A percentile compares a stretch with the other conserved stretches of the same genome.
These are phyloP conservation scores for Metridium senile DNA, from an alignment of 92 coral and sea anemone genomes.

Conservation along the genomic window DNA sequence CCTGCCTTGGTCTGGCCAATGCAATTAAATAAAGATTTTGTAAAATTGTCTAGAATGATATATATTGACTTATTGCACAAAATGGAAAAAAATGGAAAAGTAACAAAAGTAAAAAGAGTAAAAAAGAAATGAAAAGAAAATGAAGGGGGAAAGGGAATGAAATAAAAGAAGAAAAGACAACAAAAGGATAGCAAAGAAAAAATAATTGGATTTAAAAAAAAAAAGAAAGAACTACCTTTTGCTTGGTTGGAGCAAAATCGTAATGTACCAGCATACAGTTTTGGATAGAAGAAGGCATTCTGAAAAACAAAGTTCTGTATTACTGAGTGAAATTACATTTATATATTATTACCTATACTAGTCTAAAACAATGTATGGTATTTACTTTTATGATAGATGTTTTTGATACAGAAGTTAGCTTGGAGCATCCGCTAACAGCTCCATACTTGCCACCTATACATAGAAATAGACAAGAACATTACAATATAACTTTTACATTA, in stretches of 20 bases:
- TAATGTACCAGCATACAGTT: conserved; percentile 74
- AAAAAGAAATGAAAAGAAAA: too few relatives aligned
- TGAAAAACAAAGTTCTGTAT: conserved; percentile 24
- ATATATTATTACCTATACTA: background rate
- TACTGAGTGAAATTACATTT: too few relatives aligned
- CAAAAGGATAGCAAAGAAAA: background rate
- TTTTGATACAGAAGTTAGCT: conserved; percentile 9
- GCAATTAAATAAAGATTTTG: too few relatives aligned
- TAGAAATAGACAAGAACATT: too few relatives aligned
- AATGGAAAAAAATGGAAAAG: too few relatives aligned
- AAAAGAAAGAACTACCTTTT: conserved; percentile 56
- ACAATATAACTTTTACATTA: too few relatives aligned
- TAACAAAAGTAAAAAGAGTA: too few relatives aligned
- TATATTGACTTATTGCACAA: too few relatives aligned
- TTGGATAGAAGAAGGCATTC: conserved; percentile 86
- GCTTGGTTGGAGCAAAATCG: conserved; percentile 84
- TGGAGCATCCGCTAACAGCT: conserved; percentile 19
- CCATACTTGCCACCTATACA: conserved; percentile 22
- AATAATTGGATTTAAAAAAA: background rate
- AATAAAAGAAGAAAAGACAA: background rate
- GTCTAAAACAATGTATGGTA: background rate
- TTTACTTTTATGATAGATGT: conserved; percentile 10
- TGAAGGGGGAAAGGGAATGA: too few relatives aligned
- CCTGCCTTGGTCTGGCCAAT: too few relatives aligned
- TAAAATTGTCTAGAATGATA: too few relatives aligned